These are phyloP conservation scores for Acanthornis magna DNA, from an alignment of 2,797 vertebrate genomes.

Conservation along the genomic window DNA sequence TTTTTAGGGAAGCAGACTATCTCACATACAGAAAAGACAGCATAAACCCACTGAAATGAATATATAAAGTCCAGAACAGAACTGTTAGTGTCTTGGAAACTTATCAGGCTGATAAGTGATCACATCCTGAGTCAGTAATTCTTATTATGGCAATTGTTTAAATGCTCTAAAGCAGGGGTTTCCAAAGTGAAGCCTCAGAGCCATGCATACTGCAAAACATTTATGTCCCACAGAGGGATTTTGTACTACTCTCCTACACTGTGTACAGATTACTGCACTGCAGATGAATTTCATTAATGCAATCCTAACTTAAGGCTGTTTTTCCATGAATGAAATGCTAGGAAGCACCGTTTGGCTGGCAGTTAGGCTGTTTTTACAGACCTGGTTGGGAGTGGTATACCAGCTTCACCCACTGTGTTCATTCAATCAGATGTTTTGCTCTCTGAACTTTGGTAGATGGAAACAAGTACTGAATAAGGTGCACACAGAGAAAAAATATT, in stretches of 20 bases:
- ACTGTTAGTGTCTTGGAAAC: background rate
- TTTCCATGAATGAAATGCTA: background rate
- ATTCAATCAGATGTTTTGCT: background rate
- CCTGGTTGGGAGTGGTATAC: background rate
- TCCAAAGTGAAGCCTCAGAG: background rate
- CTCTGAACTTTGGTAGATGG: background rate
- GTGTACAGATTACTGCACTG: constrained; percentile 21
- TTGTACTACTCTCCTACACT: background rate
- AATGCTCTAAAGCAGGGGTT: background rate
- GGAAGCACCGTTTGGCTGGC: background rate
- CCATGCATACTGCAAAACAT: background rate
- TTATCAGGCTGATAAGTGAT: background rate
- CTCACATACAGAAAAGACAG: background rate
- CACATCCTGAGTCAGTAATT: background rate
- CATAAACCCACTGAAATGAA: background rate
- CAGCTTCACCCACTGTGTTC: background rate
- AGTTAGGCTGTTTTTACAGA: background rate
- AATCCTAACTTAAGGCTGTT: background rate
- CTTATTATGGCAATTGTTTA: background rate
- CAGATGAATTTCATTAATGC: constrained; percentile 31
- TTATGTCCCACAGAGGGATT: background rate
- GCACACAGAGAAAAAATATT: background rate
- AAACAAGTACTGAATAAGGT: background rate
- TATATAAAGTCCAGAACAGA: background rate
- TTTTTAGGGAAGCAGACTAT: constrained; percentile 3